A percentile compares a stretch with the other conserved stretches of the same genome.
These are phyloP conservation scores for Herminia tarsipennalis DNA, from an alignment of 2,888 invertebrate species.

Conservation along the genomic window DNA sequence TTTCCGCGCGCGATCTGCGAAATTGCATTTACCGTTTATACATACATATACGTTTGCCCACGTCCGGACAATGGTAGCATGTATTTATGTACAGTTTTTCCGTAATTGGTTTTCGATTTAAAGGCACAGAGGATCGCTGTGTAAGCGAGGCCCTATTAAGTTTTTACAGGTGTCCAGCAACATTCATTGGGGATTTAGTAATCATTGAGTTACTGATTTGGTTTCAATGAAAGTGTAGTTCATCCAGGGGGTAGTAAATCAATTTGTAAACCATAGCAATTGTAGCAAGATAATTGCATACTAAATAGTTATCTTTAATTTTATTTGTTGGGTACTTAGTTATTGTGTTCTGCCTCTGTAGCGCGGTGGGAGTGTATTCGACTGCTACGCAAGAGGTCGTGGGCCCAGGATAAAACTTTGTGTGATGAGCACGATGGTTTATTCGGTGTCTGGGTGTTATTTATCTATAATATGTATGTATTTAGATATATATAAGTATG, in stretches of 20 bases:
- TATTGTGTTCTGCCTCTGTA: no score
- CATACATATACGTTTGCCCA: conserved; percentile 51
- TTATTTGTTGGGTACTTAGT: no score
- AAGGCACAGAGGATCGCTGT: conserved; percentile 56
- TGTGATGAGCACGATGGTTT: no score
- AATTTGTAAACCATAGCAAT: no score
- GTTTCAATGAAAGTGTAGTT: neutral
- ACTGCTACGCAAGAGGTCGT: no score
- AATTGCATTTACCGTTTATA: conserved; percentile 43
- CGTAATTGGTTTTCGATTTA: conserved; percentile 83
- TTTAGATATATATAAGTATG: no score
- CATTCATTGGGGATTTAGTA: conserved; percentile 10
- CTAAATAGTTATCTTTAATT: no score
- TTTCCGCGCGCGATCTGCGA: conserved; percentile 27
- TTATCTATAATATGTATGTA: no score
- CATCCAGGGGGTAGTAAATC: no score
- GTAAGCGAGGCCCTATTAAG: conserved; percentile 42
- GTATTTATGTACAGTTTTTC: conserved; percentile 76
- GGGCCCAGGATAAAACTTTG: no score
- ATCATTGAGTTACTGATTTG: neutral
- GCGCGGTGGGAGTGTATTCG: no score
- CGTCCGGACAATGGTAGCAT: conserved; percentile 57
- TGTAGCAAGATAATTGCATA: neutral
- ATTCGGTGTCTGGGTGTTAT: no score
- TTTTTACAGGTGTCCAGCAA: conserved; percentile 32